Conservation (phyloP, 2,888 invertebrate genomes). For the Dasysyrphus albostriatus region DNA sequence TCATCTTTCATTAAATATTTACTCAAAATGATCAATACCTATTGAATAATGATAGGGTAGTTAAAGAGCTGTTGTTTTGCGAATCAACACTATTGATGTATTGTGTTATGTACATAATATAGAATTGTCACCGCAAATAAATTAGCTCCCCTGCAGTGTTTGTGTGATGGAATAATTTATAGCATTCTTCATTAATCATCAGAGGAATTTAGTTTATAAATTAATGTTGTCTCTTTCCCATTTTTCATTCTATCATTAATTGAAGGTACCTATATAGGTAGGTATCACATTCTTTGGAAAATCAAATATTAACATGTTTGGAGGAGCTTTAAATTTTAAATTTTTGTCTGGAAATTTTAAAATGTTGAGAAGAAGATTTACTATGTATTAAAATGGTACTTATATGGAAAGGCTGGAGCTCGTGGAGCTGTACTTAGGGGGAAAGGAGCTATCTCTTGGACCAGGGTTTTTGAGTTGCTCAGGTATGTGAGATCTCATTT, state of each 20-base stretch:
- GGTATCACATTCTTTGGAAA: not conserved
- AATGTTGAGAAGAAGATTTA: too few species aligned
- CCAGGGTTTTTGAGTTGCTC: too few species aligned
- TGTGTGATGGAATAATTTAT: slow-evolving; percentile 5
- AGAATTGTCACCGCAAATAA: not conserved
- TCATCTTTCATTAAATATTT: not conserved
- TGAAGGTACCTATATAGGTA: not conserved
- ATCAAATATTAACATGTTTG: not conserved
- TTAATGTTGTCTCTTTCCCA: not conserved
- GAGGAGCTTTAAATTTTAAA: not conserved
- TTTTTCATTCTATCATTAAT: not conserved
- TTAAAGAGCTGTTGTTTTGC: not conserved
- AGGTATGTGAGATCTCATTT: too few species aligned
- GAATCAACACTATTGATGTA: not conserved
- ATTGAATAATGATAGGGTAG: not conserved
- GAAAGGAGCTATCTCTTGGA: too few species aligned
- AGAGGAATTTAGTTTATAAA: not conserved
- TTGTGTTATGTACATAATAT: not conserved
- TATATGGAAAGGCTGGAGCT: too few species aligned
- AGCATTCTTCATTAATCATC: not conserved
- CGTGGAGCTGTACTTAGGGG: too few species aligned
- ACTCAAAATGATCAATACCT: not conserved
- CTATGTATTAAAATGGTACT: too few species aligned
- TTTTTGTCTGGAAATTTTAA: too few species aligned
- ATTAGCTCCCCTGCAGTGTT: not conserved